Base-by-base conservation (phyloP, 2,888 invertebrate genomes). In the Syrphus vitripennis region DNA sequence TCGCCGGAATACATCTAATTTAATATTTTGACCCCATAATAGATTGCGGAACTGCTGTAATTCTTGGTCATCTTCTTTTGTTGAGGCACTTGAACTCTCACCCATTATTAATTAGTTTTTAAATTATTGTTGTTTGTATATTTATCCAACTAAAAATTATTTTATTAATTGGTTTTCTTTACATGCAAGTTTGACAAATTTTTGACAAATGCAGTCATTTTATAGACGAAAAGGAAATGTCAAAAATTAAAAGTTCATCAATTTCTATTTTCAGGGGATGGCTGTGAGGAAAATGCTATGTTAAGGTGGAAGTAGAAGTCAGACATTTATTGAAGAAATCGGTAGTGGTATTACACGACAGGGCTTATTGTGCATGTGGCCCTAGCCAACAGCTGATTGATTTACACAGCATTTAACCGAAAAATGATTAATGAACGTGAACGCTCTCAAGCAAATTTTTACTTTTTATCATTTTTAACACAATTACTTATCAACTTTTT, bases 1-100 rank as follows among this genome's bases (percentile, higher is more conserved):
- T 90, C 97, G 95, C 90, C 95, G 94, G 92, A 98, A 98, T 88
- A 98, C 96, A 90, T 98, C 98, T 89, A 95, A 95, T 91, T 96
- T 97, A 88, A 97, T 95, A 90, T 94, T 94, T 89, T 95, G 94
- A 88, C 98, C 98, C 98, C 98, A 98, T 88, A 98, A 93, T 88
- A 98, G 93, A 87, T 94, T 95, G 90, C 95, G 95, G 89, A 97
- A 95, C 90, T 96, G 96, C 89, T 94, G 93, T 90, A 97, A 93
- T 92, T 96, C 95, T 88, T 94, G 94, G 90, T 93, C 93, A 88
- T 93, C 92, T 88, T 92, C 91, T 88, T 93, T 92, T 83, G 92
- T 92, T 89, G 93, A 88, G 88, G 89, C 88, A 88, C 89, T 89
- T 87, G 89, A 88, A 87, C 90, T 89, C 88, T 91, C 92, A 89